Conservation (phyloP, 2,113 vertebrate species). For the Rhadina sibilatrix region DNA sequence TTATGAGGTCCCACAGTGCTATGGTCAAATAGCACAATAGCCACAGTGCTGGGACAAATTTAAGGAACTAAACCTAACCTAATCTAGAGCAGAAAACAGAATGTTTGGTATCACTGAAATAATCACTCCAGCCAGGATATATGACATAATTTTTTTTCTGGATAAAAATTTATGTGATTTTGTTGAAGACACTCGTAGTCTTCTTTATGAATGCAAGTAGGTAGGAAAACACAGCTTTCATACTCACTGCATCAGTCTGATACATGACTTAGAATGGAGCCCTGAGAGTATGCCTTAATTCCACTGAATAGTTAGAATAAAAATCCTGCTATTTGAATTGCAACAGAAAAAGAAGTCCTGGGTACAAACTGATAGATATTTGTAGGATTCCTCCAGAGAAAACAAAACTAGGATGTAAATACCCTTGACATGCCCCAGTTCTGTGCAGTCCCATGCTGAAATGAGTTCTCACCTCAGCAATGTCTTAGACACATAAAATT, state of each 20-base stretch:
- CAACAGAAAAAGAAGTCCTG: background rate
- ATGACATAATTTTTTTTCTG: background rate
- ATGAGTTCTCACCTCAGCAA: background rate
- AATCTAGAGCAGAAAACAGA: background rate
- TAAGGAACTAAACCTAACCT: background rate
- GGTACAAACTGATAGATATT: background rate
- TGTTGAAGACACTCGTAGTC: background rate
- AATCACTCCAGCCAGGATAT: background rate
- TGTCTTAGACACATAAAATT: background rate
- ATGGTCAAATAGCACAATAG: background rate
- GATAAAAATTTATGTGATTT: background rate
- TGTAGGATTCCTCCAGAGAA: background rate
- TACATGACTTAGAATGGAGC: background rate
- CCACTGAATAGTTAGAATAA: background rate
- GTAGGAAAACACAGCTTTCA: background rate
- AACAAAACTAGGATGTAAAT: background rate
- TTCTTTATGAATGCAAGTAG: background rate
- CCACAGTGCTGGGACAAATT: background rate
- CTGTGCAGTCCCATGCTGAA: background rate
- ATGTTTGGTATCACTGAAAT: background rate
- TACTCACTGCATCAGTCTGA: background rate
- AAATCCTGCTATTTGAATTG: background rate
- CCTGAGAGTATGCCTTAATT: background rate
- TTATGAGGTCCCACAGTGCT: background rate
- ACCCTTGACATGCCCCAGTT: background rate